Percentiles rank a stretch among this genome's conserved stretches.
phyloP scores from a whole-genome alignment of 2,113 vertebrate genomes.

The Motacilla tschutschensis region DNA sequence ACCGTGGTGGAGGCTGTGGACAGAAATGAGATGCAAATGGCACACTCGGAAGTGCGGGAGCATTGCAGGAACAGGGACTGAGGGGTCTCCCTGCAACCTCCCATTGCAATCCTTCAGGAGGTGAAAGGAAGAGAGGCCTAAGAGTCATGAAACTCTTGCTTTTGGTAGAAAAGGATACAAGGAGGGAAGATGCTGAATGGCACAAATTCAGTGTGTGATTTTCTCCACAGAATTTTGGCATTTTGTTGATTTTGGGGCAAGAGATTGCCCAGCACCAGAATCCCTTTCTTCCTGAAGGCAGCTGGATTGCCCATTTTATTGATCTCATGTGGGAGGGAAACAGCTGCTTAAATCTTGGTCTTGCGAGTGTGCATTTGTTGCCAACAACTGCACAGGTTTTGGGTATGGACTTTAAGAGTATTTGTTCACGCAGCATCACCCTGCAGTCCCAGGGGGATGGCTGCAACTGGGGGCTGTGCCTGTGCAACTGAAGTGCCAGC shows the following conservation, averaged over 20 bases:
- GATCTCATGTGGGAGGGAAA: neutral
- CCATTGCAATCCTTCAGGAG: neutral
- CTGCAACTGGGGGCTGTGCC: neutral
- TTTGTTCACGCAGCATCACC: accelerated
- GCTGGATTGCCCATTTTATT: neutral
- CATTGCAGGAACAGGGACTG: neutral
- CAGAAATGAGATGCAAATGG: accelerated
- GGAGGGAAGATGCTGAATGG: neutral
- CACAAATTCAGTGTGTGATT: neutral
- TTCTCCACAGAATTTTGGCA: neutral
- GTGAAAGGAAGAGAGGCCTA: neutral
- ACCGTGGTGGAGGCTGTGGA: accelerated
- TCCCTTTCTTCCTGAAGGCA: neutral
- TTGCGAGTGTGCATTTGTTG: neutral
- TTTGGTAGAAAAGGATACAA: neutral
- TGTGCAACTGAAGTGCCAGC: neutral
- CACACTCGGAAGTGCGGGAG: accelerated
- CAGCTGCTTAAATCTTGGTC: neutral
- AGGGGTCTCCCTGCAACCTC: neutral
- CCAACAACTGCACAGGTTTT: neutral
- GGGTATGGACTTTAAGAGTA: neutral
- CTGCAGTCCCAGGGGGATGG: neutral
- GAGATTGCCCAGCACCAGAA: neutral
- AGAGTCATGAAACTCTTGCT: neutral
- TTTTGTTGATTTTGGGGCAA: neutral